Evolutionary conservation across 1,140 invertebrate species (phyloP).

Genomic region (Trissolcus basalis): DNA sequence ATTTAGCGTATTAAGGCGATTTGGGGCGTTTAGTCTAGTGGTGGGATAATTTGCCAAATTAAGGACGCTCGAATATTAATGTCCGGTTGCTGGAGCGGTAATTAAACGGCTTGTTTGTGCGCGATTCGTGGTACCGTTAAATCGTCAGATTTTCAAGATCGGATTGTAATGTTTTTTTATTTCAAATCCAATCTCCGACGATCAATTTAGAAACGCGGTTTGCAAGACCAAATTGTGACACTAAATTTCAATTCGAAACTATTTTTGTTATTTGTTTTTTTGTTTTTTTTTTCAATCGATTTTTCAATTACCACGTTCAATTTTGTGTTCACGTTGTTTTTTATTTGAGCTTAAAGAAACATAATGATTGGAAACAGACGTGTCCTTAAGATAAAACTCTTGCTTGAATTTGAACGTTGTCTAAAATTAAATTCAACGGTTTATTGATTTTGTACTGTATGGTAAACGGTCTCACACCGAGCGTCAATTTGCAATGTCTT

Average conservation of each 20-base stretch:
- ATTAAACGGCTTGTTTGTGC: conserved; percentile 41
- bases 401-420: conserved; percentile 22
- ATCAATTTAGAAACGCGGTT: no score
- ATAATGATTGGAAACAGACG: conserved; percentile 1
- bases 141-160: background rate
- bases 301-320: no score
- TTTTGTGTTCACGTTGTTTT: no score
- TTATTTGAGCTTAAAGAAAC: background rate
- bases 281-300: no score
- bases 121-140: conserved; percentile 15
- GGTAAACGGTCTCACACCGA: background rate
- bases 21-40: conserved; percentile 47
- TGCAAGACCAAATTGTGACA: no score
- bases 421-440: background rate
- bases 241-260: no score
- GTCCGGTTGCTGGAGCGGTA: conserved; percentile 45
- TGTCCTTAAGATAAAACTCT: background rate
- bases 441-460: conserved; percentile 24
- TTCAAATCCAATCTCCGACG: no score
- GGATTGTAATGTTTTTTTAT: background rate
- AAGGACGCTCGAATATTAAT: conserved; percentile 60
- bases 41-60: conserved; percentile 57
- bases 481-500: conserved; percentile 21
- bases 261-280: no score
- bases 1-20: conserved; percentile 56